A percentile compares a stretch with the other conserved stretches of the same genome.
Conservation (phyloP, 1,140 invertebrate genomes). For the Heliconius congener region DNA sequence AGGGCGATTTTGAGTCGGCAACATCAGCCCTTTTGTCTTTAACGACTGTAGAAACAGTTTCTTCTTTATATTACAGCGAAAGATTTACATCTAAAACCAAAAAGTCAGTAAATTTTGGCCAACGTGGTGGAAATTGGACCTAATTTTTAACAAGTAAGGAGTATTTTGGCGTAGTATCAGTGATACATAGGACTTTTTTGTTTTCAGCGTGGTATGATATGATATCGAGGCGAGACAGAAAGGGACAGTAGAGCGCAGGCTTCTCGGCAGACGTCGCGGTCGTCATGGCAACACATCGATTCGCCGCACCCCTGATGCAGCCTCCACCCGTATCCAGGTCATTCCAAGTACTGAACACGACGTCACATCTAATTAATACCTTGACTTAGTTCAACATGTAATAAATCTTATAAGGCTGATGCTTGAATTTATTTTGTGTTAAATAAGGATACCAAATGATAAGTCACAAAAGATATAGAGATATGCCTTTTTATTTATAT, state of each 20-base stretch:
- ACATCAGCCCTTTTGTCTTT: conserved; percentile 64
- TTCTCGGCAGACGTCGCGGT: conserved; percentile 80
- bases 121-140: conserved; percentile 22
- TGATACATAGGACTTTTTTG: conserved; percentile 35
- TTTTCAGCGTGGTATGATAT: conserved; percentile 59
- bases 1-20: conserved; percentile 44
- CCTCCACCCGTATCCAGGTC: conserved; percentile 76
- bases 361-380: conserved; percentile 43
- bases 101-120: conserved; percentile 25
- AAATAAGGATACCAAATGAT: not conserved
- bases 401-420: conserved; percentile 1
- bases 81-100: conserved; percentile 41
- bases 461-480: not conserved
- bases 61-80: conserved; percentile 77
- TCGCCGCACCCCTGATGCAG: conserved; percentile 64
- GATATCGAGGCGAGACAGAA: conserved; percentile 76
- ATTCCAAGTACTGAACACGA: conserved; percentile 54
- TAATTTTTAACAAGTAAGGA: conserved; percentile 16
- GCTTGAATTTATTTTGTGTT: not conserved
- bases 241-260: conserved; percentile 79
- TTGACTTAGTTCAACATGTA: conserved; percentile 31
- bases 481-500: not conserved
- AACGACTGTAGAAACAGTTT: conserved; percentile 64
- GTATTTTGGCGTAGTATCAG: conserved; percentile 20
- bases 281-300: conserved; percentile 78